Percentiles rank a stretch among this genome's conserved stretches.
These are phyloP conservation scores for Macroglossus sobrinus DNA, from an alignment of 2,113 vertebrate genomes.

Conservation along the genomic window DNA sequence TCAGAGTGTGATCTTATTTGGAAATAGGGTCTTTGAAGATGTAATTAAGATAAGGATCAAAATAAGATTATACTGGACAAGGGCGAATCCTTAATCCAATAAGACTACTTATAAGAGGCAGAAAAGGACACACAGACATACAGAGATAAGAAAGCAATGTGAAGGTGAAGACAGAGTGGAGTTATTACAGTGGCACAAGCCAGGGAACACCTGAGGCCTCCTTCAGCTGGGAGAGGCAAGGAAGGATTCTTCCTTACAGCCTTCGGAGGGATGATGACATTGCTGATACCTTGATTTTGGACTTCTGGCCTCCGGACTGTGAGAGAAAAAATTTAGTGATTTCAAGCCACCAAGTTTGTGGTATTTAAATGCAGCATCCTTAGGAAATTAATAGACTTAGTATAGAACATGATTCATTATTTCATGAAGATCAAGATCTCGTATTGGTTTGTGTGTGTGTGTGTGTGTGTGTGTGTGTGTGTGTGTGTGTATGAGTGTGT, in stretches of 20 bases:
- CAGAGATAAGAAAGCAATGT: background rate
- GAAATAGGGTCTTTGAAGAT: background rate
- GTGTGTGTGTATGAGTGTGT: too few species aligned
- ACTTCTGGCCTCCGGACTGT: background rate
- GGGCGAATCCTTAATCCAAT: background rate
- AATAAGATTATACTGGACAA: background rate
- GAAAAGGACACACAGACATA: background rate
- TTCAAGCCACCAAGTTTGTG: background rate
- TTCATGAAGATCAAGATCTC: background rate
- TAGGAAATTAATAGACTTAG: background rate
- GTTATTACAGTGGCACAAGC: rapidly evolving
- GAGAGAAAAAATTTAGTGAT: background rate
- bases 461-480: background rate
- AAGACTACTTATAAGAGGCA: background rate
- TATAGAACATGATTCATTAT: background rate
- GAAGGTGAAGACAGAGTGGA: background rate
- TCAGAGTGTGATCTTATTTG: background rate
- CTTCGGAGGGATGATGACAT: rapidly evolving
- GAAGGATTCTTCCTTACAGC: background rate
- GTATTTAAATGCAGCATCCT: background rate
- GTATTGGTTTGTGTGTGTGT: background rate
- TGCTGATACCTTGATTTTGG: background rate
- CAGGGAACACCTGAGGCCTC: background rate
- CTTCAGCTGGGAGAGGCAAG: background rate
- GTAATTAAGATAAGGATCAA: background rate